Evolutionary conservation across 1,140 invertebrate genomes (phyloP).

Genomic region (Globodera ellingtonae): DNA sequence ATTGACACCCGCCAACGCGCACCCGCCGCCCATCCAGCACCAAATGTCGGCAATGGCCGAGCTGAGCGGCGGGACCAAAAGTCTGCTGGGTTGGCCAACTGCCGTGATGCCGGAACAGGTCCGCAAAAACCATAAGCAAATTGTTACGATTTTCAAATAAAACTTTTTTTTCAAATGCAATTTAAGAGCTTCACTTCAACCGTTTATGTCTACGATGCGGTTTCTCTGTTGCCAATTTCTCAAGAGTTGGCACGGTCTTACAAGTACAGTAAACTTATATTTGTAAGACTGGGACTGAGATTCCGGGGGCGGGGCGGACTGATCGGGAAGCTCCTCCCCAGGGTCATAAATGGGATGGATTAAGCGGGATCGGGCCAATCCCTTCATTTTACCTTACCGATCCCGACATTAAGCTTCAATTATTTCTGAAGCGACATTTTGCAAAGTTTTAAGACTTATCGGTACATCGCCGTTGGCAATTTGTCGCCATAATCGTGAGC

Average conservation of each 20-base stretch:
- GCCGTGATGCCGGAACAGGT: slow-evolving; percentile 37
- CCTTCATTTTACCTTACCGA: too few species aligned
- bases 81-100: background rate
- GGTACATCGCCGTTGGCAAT: slow-evolving; percentile 29
- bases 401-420: too few species aligned
- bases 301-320: too few species aligned
- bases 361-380: too few species aligned
- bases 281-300: too few species aligned
- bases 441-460: slow-evolving; percentile 19
- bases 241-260: slow-evolving; percentile 25
- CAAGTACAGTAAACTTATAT: background rate
- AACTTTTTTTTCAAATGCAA: background rate
- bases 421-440: background rate
- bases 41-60: slow-evolving; percentile 15
- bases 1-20: background rate
- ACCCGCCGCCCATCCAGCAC: slow-evolving; percentile 14
- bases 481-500: slow-evolving; percentile 38
- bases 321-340: too few species aligned
- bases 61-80: slow-evolving; percentile 1
- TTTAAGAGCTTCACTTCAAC: slow-evolving; percentile 33
- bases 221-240: slow-evolving; percentile 29
- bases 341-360: too few species aligned
- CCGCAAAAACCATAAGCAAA: background rate
- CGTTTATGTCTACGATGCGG: slow-evolving; percentile 34
- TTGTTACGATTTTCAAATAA: too few species aligned